phyloP scores from a whole-genome alignment of 2,113 vertebrate genomes.

The Hydrochoerus hydrochaeris region DNA sequence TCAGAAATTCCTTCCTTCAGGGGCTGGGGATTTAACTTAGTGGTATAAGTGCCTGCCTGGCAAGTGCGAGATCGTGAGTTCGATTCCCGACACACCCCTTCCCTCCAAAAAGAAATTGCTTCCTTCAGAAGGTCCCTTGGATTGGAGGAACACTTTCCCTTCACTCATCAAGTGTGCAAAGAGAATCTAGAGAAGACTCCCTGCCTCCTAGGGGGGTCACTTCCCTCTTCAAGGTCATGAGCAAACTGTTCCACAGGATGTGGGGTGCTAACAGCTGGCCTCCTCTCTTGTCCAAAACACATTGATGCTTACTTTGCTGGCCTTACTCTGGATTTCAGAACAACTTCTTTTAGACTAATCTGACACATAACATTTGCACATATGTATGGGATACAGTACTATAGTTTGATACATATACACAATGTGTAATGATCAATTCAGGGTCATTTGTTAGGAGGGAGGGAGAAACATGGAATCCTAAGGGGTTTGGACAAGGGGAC shows the following conservation, averaged over 20 bases:
- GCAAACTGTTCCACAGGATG: background rate
- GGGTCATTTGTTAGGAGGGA: background rate
- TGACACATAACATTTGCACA: background rate
- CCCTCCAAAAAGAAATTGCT: background rate
- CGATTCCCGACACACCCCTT: too few species aligned
- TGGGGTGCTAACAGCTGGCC: fast-evolving
- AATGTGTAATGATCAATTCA: background rate
- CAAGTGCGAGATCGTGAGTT: too few species aligned
- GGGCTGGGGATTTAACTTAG: background rate
- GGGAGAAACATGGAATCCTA: background rate
- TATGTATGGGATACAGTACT: background rate
- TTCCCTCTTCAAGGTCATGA: background rate
- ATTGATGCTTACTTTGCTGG: background rate
- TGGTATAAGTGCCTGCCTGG: too few species aligned
- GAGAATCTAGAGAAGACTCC: background rate
- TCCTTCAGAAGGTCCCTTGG: background rate
- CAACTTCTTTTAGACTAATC: background rate
- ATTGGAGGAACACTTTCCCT: background rate
- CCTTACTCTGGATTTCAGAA: background rate
- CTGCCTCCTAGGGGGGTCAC: background rate
- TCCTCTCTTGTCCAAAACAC: background rate
- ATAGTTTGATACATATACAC: background rate
- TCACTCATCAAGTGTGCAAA: background rate
- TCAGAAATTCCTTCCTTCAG: background rate
- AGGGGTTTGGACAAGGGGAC: background rate